Percentiles rank a stretch among this genome's conserved stretches.
phyloP scores from a whole-genome alignment of 2,888 invertebrate species.

The Cybosia mesomella region DNA sequence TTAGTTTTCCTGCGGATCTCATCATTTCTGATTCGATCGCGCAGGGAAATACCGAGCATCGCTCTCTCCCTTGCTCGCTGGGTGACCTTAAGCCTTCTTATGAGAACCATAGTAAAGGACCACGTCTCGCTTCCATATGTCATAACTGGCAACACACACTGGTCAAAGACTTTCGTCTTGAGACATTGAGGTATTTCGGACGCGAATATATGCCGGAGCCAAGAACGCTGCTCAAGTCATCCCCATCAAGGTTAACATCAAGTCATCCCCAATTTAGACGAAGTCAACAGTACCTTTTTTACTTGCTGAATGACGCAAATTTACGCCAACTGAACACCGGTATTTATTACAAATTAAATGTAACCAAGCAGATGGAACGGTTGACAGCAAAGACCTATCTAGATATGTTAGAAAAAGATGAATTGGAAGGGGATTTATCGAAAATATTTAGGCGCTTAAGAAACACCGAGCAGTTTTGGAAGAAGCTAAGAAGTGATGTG shows the following conservation, averaged over 20 bases:
- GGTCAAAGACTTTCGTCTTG: too few relatives aligned
- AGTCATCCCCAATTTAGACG: constrained; percentile 1
- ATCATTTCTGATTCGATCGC: too few relatives aligned
- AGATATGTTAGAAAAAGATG: background rate
- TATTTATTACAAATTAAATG: constrained; percentile 3
- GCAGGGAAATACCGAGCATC: too few relatives aligned
- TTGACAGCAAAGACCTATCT: constrained; percentile 1
- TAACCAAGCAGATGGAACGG: background rate
- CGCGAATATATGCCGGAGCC: too few relatives aligned
- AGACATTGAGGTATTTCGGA: too few relatives aligned
- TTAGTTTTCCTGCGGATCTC: too few relatives aligned
- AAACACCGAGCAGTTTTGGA: constrained; percentile 12
- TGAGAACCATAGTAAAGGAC: too few relatives aligned
- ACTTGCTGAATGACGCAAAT: constrained; percentile 5
- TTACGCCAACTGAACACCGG: background rate
- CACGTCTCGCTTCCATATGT: too few relatives aligned
- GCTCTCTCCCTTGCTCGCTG: too few relatives aligned
- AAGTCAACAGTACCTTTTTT: constrained; percentile 8
- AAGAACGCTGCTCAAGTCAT: too few relatives aligned
- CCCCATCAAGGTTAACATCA: background rate
- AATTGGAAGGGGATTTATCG: background rate
- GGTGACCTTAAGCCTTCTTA: too few relatives aligned
- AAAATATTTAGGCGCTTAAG: background rate
- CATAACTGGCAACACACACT: too few relatives aligned
- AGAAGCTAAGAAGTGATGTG: constrained; percentile 6